A percentile compares a stretch with the other conserved stretches of the same genome.
These are phyloP conservation scores for Athripsodes cinereus DNA, from an alignment of 2,888 invertebrate genomes.

Conservation along the genomic window DNA sequence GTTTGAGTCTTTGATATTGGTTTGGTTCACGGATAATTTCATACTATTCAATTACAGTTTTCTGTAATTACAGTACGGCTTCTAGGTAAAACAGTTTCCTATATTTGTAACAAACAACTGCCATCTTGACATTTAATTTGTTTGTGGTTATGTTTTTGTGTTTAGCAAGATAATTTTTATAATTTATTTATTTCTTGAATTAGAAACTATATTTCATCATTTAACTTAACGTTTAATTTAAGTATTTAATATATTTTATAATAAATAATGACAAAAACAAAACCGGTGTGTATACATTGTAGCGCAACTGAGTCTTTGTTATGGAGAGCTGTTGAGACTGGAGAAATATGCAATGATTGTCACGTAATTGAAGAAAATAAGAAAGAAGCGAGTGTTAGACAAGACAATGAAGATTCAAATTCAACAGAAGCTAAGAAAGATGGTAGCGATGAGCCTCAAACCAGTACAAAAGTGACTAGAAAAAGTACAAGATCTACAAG, in stretches of 20 bases:
- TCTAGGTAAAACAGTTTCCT: constrained; percentile 1
- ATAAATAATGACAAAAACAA: constrained; percentile 36
- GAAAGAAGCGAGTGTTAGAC: constrained; percentile 28
- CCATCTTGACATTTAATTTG: constrained; percentile 14
- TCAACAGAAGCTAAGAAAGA: constrained; percentile 36
- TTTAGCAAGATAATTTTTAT: neutral
- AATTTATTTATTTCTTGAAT: neutral
- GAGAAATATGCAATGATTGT: constrained; percentile 73
- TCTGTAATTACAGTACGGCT: too few species aligned
- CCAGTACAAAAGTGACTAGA: constrained; percentile 48
- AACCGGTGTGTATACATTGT: constrained; percentile 66
- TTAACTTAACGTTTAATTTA: neutral
- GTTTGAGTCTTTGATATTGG: too few species aligned
- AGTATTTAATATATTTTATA: neutral
- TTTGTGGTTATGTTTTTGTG: constrained; percentile 3
- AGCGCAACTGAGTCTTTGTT: constrained; percentile 62
- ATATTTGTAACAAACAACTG: neutral
- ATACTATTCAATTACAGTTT: too few species aligned
- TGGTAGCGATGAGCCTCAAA: constrained; percentile 37
- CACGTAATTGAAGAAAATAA: constrained; percentile 48
- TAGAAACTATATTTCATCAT: neutral
- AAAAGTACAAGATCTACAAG: constrained; percentile 53
- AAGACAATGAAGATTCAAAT: constrained; percentile 30
- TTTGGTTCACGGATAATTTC: too few species aligned
- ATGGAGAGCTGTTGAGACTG: constrained; percentile 70